phyloP scores from a whole-genome alignment of 2,888 invertebrate species.

The Drosophila hamatofila region DNA sequence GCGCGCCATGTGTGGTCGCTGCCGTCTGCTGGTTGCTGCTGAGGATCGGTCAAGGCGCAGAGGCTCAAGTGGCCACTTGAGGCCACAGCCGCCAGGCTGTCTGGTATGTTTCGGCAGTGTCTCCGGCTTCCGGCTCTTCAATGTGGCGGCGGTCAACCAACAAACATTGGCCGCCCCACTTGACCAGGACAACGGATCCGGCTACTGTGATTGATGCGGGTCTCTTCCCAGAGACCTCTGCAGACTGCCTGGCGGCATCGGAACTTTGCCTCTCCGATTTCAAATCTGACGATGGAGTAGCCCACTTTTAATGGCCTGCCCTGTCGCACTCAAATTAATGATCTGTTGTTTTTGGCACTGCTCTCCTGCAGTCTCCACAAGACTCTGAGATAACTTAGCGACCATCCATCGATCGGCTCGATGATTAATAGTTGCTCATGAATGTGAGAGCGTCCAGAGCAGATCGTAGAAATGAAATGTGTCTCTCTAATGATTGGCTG shows the following conservation, averaged over 20 bases:
- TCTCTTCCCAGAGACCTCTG: conserved; percentile 27
- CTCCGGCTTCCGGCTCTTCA: conserved; percentile 61
- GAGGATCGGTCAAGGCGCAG: conserved; percentile 12
- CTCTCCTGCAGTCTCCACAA: not conserved
- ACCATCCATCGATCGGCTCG: conserved; percentile 29
- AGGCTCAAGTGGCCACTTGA: conserved; percentile 71
- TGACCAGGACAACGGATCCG: conserved; percentile 51
- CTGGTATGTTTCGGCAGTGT: conserved; percentile 45
- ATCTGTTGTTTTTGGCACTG: conserved; percentile 44
- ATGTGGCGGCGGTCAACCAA: conserved; percentile 75
- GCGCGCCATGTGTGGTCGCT: conserved; percentile 58
- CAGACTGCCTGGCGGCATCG: conserved; percentile 61
- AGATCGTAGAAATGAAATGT: not conserved
- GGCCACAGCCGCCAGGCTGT: conserved; percentile 77
- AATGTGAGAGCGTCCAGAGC: not conserved
- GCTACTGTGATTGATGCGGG: conserved; percentile 40
- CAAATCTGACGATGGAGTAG: conserved; percentile 53
- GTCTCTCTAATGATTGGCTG: not conserved
- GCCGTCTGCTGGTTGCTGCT: not conserved
- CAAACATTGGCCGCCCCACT: conserved; percentile 69
- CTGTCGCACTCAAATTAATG: conserved; percentile 53
- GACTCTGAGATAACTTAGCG: conserved; percentile 1
- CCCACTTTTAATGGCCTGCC: not conserved
- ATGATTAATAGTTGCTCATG: conserved; percentile 37
- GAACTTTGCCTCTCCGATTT: conserved; percentile 73